These are phyloP conservation scores for Polypterus senegalus DNA, from an alignment of 2,113 vertebrate genomes.

Conservation along the genomic window DNA sequence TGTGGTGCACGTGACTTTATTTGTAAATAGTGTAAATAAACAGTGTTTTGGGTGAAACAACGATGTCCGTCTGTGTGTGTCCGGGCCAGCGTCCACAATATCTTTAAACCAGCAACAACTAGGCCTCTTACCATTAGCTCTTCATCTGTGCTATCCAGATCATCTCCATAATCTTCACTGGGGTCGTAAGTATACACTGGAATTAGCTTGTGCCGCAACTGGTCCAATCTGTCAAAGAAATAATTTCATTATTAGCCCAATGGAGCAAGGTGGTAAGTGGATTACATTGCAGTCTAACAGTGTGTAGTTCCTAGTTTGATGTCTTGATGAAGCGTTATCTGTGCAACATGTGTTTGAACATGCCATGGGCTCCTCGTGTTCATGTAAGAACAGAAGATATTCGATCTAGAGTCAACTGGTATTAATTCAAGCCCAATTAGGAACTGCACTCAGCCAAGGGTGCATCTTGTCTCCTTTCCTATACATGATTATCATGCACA, in stretches of 20 bases:
- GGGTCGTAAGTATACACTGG: slow-evolving; percentile 31
- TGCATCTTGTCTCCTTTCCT: no score
- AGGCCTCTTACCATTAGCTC: not conserved
- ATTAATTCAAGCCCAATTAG: not conserved
- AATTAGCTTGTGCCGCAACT: slow-evolving; percentile 29
- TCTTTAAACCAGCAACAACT: not conserved
- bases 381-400: no score
- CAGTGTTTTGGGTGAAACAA: no score
- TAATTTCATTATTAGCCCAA: not conserved
- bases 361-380: no score
- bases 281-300: not conserved
- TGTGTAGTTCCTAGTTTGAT: no score
- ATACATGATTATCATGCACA: no score
- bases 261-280: not conserved
- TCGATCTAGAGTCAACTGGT: not conserved
- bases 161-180: slow-evolving; percentile 26
- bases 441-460: not conserved
- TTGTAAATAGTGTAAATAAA: no score
- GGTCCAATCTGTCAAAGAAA: slow-evolving; percentile 33
- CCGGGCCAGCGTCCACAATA: no score
- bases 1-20: no score
- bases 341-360: no score
- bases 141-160: slow-evolving; percentile 16
- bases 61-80: no score
- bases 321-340: no score